phyloP scores from a whole-genome alignment of 2,113 vertebrate species.

The Cairina moschata region DNA sequence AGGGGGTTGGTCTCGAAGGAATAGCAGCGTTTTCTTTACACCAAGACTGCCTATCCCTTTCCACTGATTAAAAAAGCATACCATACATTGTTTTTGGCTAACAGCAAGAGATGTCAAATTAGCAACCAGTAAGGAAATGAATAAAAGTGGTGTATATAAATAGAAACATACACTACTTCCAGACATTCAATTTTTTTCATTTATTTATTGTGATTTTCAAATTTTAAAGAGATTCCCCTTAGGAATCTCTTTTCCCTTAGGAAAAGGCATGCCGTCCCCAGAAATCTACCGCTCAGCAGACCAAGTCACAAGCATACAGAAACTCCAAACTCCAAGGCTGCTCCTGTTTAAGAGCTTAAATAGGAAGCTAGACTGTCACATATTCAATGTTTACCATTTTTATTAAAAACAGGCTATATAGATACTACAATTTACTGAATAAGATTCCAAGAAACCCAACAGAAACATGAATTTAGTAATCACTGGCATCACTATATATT shows the following conservation, averaged over 20 bases:
- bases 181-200: not conserved
- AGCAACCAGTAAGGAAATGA: not conserved
- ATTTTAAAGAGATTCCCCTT: not conserved
- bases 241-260: not conserved
- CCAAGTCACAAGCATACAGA: not conserved
- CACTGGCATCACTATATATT: not conserved
- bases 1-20: not conserved
- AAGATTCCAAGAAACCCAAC: not conserved
- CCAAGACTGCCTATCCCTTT: not conserved
- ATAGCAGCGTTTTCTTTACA: not conserved
- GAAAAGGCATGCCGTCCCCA: not conserved
- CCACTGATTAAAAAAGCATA: not conserved
- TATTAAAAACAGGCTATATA: not conserved
- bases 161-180: not conserved
- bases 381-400: not conserved
- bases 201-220: not conserved
- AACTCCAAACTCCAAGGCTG: not conserved
- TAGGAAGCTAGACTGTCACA: not conserved
- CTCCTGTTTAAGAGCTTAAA: not conserved
- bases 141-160: not conserved
- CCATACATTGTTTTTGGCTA: not conserved
- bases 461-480: not conserved
- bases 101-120: not conserved
- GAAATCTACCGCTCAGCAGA: not conserved
- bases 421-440: not conserved